Percentiles rank a stretch among this genome's conserved stretches.
Evolutionary conservation across 2,888 invertebrate genomes (phyloP).

Genomic region (Pristionchus japonicus): DNA sequence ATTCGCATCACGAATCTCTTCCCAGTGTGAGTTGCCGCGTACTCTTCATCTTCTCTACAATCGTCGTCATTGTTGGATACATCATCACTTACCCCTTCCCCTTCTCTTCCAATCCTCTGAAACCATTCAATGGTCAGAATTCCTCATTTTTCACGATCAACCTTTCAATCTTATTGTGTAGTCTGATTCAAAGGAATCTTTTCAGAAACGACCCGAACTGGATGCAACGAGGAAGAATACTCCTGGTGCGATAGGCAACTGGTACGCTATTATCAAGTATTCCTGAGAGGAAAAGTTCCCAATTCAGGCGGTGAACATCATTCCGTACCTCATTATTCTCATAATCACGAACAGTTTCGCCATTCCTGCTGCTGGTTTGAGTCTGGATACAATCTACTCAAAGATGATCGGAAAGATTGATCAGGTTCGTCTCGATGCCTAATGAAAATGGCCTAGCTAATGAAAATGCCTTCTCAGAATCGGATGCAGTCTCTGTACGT

Average conservation of each 20-base stretch:
- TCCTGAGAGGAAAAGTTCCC: too few relatives aligned
- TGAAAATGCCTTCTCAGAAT: not conserved
- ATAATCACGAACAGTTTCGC: slow-evolving; percentile 14
- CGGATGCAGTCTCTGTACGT: not conserved
- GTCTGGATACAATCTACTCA: slow-evolving; percentile 15
- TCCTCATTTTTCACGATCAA: not conserved
- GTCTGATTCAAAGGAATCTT: too few relatives aligned
- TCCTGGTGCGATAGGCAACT: slow-evolving; percentile 8
- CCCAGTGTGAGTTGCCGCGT: slow-evolving; percentile 2
- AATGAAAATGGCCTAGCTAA: too few relatives aligned
- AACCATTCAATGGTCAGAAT: slow-evolving; percentile 21
- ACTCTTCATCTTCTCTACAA: not conserved
- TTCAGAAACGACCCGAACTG: slow-evolving; percentile 10
- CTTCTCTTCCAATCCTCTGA: not conserved
- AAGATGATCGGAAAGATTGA: slow-evolving; percentile 17
- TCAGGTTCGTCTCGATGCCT: too few relatives aligned
- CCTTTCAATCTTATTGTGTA: too few relatives aligned
- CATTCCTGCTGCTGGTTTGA: not conserved
- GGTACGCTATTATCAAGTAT: not conserved
- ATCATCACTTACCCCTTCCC: slow-evolving; percentile 22
- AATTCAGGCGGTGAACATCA: not conserved
- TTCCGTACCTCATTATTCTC: not conserved
- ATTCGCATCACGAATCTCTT: not conserved
- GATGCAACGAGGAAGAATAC: not conserved
- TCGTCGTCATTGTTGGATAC: not conserved